Conservation (phyloP, 1,140 invertebrate species). For the Aporrectodea caliginosa region DNA sequence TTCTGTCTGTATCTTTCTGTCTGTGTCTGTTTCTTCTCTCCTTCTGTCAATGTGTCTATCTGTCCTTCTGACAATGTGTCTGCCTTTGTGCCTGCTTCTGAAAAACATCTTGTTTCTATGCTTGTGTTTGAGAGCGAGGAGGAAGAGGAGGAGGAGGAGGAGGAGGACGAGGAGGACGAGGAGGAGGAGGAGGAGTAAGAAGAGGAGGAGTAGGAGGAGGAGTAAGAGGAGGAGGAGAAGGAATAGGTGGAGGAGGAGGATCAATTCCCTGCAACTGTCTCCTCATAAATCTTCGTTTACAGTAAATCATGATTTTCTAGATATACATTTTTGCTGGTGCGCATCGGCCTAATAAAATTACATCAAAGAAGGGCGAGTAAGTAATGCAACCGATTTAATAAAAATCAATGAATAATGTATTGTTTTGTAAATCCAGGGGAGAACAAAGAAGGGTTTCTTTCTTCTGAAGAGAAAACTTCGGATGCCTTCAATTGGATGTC, state of each 20-base stretch:
- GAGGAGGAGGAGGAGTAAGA: background rate
- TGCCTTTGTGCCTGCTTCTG: background rate
- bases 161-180: background rate
- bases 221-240: background rate
- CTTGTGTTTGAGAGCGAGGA: too few species aligned
- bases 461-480: background rate
- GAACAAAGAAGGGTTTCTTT: background rate
- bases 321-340: too few species aligned
- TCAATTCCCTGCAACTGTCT: background rate
- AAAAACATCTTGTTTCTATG: background rate
- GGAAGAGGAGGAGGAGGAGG: too few species aligned
- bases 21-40: background rate
- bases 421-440: too few species aligned
- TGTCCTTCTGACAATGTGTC: background rate
- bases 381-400: background rate
- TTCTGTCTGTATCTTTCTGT: background rate
- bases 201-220: background rate
- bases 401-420: too few species aligned
- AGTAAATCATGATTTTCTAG: too few species aligned
- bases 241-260: background rate
- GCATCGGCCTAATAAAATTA: too few species aligned
- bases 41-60: background rate
- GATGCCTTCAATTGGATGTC: background rate
- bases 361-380: background rate
- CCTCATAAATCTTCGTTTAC: too few species aligned